Evolutionary conservation across 2,797 vertebrate genomes (phyloP), one percentile per base, ranked within the genome.

Genomic region (Diplodus puntazzo): DNA sequence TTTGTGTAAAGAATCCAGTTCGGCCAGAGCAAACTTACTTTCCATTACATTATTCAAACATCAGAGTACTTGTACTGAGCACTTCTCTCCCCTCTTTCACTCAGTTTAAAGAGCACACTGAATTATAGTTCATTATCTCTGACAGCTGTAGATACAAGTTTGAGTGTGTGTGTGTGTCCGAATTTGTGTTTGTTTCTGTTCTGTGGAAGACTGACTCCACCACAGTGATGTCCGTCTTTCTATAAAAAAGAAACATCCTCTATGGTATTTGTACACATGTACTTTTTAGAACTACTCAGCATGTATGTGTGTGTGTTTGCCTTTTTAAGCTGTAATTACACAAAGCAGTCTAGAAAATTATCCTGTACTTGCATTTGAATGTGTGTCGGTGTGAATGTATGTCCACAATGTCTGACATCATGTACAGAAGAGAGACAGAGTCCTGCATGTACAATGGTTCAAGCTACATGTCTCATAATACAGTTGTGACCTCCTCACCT

Each of bases 401-500:
- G 3, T 11, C 1, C 34, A 16, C 4, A 14, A 23, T 20, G 25
- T 52, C 21, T 66, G 49, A 48, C 17, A 18, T 1, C 13, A 45
- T 25, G 25, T 55, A 3, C 39, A 39, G 54, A 9, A 14, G 52
- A 2, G 9, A 21, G n/a, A 14, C 13, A 25, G 23, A 13, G 21
- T 59, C 11, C 10, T n/a, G 11, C 34, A n/a, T 45, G 17, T 43
- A 11, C n/a, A 48, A n/a, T 7, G 2, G 39, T 25, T 23, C 45
- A 18, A 60, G 49, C 21, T 60, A 39, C 42, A 43, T 61, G 65
- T 80, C 63, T 72, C 34, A 46, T 57, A 46, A 23, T 45, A 50
- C 57, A 3, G 55, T 52, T 79, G 61, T 61, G 45, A 65, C 61
- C 69, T 69, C 20, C 16, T 50, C 63, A 58, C 58, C 62, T 72